Conservation (phyloP, 2,113 vertebrate species). For the Dendrocopos noguchii region DNA sequence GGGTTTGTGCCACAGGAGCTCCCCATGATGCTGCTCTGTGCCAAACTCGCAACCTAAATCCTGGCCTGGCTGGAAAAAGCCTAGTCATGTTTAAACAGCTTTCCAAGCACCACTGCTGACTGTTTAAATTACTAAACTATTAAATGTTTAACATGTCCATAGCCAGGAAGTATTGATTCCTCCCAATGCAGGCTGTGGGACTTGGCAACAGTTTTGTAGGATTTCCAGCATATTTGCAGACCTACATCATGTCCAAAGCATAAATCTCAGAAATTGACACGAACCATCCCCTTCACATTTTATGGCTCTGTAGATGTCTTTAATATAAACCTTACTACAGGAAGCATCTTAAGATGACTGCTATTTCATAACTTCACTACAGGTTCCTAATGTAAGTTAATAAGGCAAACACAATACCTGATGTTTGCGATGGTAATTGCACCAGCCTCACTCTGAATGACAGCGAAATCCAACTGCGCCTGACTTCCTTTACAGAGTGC, state of each 20-base stretch:
- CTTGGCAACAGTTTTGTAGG: neutral
- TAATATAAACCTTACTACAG: conserved; percentile 3
- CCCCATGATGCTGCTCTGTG: neutral
- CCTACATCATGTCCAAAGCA: neutral
- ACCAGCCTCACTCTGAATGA: neutral
- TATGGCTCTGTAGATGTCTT: conserved; percentile 13
- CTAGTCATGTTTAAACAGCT: neutral
- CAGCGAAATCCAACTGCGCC: neutral
- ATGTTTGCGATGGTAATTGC: neutral
- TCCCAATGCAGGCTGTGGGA: neutral
- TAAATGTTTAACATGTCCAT: neutral
- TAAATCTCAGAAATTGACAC: conserved; percentile 12
- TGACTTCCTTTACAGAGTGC: neutral
- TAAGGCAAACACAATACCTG: conserved; percentile 18
- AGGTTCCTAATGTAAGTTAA: neutral
- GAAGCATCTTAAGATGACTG: neutral
- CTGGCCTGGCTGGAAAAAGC: neutral
- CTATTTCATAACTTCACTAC: conserved; percentile 23
- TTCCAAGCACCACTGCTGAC: neutral
- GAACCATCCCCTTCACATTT: neutral
- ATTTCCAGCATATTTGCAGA: neutral
- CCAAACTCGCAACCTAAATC: neutral
- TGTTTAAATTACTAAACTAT: neutral
- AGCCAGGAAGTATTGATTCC: neutral
- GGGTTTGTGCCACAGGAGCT: neutral